Evolutionary conservation across 2,113 vertebrate species (phyloP), one percentile per base, ranked within the genome.

Genomic region (Dendropsophus ebraccatus): DNA sequence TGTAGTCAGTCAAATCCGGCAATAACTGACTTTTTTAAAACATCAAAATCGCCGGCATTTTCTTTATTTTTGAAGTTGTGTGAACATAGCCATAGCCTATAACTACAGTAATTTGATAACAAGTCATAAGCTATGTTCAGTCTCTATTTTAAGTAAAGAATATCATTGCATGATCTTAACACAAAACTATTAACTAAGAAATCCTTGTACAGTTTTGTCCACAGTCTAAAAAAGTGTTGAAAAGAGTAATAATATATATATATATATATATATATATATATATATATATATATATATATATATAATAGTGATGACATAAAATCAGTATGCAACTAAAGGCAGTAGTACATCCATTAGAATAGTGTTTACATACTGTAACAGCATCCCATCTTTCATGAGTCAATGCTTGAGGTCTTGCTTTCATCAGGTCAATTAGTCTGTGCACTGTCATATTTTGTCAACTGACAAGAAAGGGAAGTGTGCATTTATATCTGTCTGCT

Each of bases 391-490:
- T 28, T 80, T 84, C 54, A 56, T 84, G 35, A 75, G 37, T 60
- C 82, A 75, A 28, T 72, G 69, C 82, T 45, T 62, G 50, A 72
- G 65, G 65, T 54, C 25, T 50, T 7, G 8, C 25, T 84, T 84
- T 75, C 56, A 75, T 60, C 54, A 58, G 72, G 82, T 84, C 70
- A 75, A 60, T 84, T 75, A 75, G 70, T 37, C 70, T 75, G 21
- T 62, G 70, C 82, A 84, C 52, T 84, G 72, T 84, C 70, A 84
- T 75, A 62, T 84, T 75, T 84, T 84, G 82, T 84, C 70, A 83
- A 80, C 23, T 80, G 78, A 80, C 78, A 80, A 62, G 56, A 47
- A 28, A 28, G 28, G 32, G 62, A 83, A 50, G 65, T n/a, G 21
- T 84, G 52, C 41, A 84, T 84, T 58, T 62, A 11, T 75, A 84